Evolutionary conservation across 2,113 vertebrate species (phyloP).

Genomic region (Xenus cinereus): DNA sequence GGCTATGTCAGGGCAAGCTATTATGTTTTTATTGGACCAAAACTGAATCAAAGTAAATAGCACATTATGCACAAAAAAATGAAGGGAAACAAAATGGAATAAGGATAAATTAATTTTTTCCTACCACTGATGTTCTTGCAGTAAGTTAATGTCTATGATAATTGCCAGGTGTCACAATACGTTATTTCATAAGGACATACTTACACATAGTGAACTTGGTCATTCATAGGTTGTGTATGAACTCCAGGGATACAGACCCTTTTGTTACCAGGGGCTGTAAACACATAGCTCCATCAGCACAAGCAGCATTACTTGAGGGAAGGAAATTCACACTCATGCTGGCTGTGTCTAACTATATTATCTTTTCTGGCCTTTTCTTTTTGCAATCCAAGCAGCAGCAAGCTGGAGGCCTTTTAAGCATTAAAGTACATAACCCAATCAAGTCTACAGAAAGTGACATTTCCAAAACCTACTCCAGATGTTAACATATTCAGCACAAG

Average conservation of each 20-base stretch:
- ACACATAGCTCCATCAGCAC: background rate
- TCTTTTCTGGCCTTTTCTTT: background rate
- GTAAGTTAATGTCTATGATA: background rate
- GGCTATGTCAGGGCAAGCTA: background rate
- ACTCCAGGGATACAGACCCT: background rate
- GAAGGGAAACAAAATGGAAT: background rate
- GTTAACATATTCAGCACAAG: background rate
- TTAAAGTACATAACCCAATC: background rate
- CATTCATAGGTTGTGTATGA: background rate
- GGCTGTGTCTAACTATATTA: background rate
- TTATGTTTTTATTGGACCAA: background rate
- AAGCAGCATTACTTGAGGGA: background rate
- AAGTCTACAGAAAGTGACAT: background rate
- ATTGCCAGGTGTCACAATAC: background rate
- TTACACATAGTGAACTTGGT: background rate
- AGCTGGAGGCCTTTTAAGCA: background rate
- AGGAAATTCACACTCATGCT: background rate
- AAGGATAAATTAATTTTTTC: background rate
- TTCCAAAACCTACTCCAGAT: slow-evolving; percentile 2
- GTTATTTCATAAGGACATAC: background rate
- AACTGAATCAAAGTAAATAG: background rate
- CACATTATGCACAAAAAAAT: background rate
- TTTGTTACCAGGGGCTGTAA: background rate
- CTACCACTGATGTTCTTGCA: background rate
- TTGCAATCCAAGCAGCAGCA: background rate